Evolutionary conservation across 1,140 invertebrate genomes (phyloP).

Genomic region (Drosophila grimshawi): DNA sequence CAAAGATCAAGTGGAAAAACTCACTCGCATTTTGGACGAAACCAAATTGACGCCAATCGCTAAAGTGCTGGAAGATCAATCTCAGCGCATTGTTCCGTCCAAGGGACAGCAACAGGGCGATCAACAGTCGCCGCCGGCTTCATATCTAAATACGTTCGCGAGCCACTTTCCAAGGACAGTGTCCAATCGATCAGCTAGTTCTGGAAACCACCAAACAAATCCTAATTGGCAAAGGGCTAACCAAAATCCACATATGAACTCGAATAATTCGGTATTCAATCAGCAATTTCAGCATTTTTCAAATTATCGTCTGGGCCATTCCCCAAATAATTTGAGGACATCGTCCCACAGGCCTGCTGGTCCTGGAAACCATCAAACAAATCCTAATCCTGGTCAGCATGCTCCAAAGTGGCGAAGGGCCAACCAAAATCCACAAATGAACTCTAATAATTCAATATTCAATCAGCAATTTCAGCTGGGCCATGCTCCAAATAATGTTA

Average conservation of each 20-base stretch:
- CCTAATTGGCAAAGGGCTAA: too few species aligned
- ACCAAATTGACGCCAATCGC: conserved; percentile 15
- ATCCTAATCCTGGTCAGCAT: background rate
- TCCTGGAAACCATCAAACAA: too few species aligned
- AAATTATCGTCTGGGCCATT: too few species aligned
- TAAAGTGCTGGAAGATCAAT: background rate
- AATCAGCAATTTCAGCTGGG: background rate
- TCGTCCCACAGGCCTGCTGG: too few species aligned
- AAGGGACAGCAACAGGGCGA: background rate
- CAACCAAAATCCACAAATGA: background rate
- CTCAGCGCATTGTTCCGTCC: background rate
- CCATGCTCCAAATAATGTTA: background rate
- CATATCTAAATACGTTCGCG: background rate
- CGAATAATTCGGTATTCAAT: too few species aligned
- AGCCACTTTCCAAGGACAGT: background rate
- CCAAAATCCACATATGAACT: too few species aligned
- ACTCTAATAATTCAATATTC: background rate
- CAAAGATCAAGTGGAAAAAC: conserved; percentile 36
- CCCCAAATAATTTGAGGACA: too few species aligned
- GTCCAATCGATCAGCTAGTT: too few species aligned
- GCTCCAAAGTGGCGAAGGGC: background rate
- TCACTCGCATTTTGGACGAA: conserved; percentile 42
- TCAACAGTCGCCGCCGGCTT: background rate
- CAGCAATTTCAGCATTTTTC: too few species aligned
- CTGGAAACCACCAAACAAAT: too few species aligned